Evolutionary conservation across 2,888 invertebrate genomes (phyloP).

Genomic region (Dynastes tityus): DNA sequence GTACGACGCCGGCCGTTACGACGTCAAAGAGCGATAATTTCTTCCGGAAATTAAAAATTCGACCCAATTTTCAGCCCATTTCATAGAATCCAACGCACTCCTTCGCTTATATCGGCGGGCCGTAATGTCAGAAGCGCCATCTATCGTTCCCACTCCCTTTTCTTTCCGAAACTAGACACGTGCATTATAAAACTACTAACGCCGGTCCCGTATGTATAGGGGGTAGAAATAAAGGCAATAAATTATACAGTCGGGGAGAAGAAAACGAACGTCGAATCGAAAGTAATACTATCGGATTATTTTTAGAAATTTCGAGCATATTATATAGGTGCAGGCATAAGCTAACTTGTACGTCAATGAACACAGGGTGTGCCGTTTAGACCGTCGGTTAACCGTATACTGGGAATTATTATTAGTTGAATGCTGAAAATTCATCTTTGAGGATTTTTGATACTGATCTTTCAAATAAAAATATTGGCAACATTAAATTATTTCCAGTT

Average conservation of each 20-base stretch:
- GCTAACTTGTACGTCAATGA: no score
- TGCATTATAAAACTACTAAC: conserved; percentile 45
- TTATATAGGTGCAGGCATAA: no score
- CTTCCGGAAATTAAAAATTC: conserved; percentile 61
- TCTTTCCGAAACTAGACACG: conserved; percentile 38
- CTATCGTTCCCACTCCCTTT: conserved; percentile 1
- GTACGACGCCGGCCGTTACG: background rate
- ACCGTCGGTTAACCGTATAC: no score
- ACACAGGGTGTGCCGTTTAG: no score
- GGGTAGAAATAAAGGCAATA: conserved; percentile 38
- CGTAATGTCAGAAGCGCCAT: conserved; percentile 30
- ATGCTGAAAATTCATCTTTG: no score
- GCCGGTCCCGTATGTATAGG: conserved; percentile 14
- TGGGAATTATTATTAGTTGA: no score
- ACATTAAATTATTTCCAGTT: no score
- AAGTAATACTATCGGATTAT: conserved; percentile 28
- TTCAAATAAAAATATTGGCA: no score
- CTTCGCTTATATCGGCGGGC: conserved; percentile 7
- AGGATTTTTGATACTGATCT: no score
- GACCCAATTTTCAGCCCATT: conserved; percentile 55
- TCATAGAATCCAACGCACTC: conserved; percentile 49
- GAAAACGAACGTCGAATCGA: conserved; percentile 14
- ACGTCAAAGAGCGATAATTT: conserved; percentile 53
- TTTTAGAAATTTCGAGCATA: conserved; percentile 9
- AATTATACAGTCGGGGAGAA: conserved; percentile 32